phyloP scores from a whole-genome alignment of 2,113 vertebrate genomes.

The Leucopsar rothschildi region DNA sequence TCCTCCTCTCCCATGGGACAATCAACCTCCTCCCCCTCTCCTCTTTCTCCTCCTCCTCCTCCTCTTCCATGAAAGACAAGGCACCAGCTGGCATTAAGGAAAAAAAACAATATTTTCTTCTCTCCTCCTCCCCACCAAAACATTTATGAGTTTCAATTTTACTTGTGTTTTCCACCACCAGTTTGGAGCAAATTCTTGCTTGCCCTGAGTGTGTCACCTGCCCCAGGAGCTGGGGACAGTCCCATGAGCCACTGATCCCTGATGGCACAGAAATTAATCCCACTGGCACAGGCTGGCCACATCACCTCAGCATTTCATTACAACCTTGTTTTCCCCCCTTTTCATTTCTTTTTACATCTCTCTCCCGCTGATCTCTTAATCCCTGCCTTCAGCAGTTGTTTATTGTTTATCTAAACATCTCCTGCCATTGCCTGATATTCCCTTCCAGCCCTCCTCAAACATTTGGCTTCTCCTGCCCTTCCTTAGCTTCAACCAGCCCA shows the following conservation, averaged over 20 bases:
- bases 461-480: not conserved
- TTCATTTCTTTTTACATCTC: not conserved
- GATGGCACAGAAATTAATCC: not conserved
- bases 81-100: not conserved
- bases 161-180: not conserved
- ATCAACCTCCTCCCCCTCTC: not conserved
- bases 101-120: not conserved
- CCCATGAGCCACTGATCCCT: not conserved
- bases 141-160: not conserved
- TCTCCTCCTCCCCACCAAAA: not conserved
- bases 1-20: not conserved
- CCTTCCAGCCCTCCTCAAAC: not conserved
- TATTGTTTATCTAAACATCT: not conserved
- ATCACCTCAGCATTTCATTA: not conserved
- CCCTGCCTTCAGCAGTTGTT: not conserved
- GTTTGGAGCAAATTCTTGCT: not conserved
- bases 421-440: not conserved
- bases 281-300: not conserved
- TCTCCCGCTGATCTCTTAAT: constrained; percentile 13
- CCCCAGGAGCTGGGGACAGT: not conserved
- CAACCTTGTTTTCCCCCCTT: accelerated
- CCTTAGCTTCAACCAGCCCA: not conserved
- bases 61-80: not conserved
- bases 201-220: accelerated
- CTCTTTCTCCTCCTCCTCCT: not conserved